phyloP scores from a whole-genome alignment of 2,888 invertebrate genomes.

The Parnassius apollo region DNA sequence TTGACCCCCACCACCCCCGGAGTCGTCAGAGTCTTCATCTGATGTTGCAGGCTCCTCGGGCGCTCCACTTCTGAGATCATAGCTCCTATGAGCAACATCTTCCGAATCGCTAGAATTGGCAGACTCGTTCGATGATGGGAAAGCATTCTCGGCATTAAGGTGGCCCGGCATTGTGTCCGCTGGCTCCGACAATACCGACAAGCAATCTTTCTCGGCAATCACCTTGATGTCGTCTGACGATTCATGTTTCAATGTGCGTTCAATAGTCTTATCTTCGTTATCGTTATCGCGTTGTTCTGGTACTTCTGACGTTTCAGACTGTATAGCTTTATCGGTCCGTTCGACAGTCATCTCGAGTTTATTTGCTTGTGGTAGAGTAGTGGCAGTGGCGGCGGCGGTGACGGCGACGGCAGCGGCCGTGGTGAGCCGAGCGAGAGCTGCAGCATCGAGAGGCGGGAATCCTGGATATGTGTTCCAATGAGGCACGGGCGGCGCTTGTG shows the following conservation, averaged over 20 bases:
- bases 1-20: conserved; percentile 78
- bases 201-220: conserved; percentile 62
- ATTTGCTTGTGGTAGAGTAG: conserved; percentile 59
- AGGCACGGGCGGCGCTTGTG: conserved; percentile 63
- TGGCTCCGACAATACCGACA: conserved; percentile 53
- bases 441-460: conserved; percentile 72
- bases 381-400: conserved; percentile 71
- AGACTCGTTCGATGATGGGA: conserved; percentile 78
- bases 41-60: conserved; percentile 75
- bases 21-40: conserved; percentile 74
- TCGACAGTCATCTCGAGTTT: conserved; percentile 68
- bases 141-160: conserved; percentile 78
- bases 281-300: conserved; percentile 63
- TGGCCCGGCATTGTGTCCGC: conserved; percentile 70
- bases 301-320: conserved; percentile 60
- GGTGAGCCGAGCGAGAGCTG: conserved; percentile 65
- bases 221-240: conserved; percentile 68
- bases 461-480: conserved; percentile 76
- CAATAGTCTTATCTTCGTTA: conserved; percentile 65
- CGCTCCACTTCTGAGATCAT: conserved; percentile 69
- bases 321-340: conserved; percentile 71
- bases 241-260: conserved; percentile 58
- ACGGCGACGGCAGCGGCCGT: conserved; percentile 74
- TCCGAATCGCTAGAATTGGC: conserved; percentile 71
- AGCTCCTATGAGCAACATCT: conserved; percentile 65